These are phyloP conservation scores for Branchinecta lindahli DNA, from an alignment of 1,140 invertebrate species.

Conservation along the genomic window DNA sequence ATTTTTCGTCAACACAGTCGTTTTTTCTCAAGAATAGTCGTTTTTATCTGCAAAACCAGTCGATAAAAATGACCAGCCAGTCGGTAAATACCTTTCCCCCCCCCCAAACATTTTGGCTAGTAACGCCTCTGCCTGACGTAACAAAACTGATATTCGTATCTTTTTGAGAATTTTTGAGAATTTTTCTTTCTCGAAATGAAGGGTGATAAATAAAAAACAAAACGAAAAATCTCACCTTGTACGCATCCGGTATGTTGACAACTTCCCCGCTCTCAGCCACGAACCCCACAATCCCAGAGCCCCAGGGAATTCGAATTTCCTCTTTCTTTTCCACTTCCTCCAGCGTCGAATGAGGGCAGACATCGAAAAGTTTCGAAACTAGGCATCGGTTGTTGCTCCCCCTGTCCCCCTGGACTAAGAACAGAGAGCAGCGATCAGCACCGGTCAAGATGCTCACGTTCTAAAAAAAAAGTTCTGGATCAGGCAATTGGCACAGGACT, in stretches of 20 bases:
- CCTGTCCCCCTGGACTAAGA: slow-evolving; percentile 60
- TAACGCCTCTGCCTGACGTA: no score
- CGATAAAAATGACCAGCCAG: no score
- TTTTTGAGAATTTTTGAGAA: no score
- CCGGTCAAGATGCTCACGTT: slow-evolving; percentile 81
- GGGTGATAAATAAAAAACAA: no score
- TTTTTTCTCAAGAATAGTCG: no score
- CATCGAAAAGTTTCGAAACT: slow-evolving; percentile 86
- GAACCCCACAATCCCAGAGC: slow-evolving; percentile 79
- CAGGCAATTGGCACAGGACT: neutral
- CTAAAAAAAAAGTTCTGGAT: slow-evolving; percentile 12
- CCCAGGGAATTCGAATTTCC: slow-evolving; percentile 79
- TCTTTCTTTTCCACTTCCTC: slow-evolving; percentile 80
- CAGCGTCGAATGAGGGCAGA: slow-evolving; percentile 70
- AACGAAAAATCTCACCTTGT: slow-evolving; percentile 53
- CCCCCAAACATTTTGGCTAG: no score
- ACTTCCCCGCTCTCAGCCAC: slow-evolving; percentile 81
- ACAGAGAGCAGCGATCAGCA: slow-evolving; percentile 81
- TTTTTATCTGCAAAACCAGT: no score
- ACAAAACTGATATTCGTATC: no score
- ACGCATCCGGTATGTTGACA: slow-evolving; percentile 88
- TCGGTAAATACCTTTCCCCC: no score
- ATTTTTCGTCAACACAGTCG: no score
- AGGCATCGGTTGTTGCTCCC: slow-evolving; percentile 41
- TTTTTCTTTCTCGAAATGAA: no score